phyloP scores from a whole-genome alignment of 2,888 invertebrate genomes.

The Melanargia galathea region DNA sequence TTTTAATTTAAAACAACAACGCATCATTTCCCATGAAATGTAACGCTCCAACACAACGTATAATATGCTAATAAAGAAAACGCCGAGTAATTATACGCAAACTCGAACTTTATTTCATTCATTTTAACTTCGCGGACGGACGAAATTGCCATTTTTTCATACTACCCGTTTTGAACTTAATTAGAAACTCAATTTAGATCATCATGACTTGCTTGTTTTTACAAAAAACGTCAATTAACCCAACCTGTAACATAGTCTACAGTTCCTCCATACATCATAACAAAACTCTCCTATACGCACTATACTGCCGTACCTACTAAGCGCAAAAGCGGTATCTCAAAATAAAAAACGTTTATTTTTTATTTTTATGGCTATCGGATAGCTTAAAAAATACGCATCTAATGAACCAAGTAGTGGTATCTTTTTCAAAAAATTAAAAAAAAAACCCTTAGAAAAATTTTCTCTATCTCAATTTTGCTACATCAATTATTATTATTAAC shows the following conservation, averaged over 20 bases:
- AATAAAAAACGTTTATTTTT: too few relatives aligned
- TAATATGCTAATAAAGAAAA: constrained; percentile 31
- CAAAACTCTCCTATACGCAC: background rate
- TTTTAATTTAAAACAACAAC: constrained; percentile 33
- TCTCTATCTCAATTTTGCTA: too few relatives aligned
- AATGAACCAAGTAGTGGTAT: too few relatives aligned
- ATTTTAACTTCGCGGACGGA: constrained; percentile 15
- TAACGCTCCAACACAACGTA: constrained; percentile 15
- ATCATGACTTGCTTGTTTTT: constrained; percentile 11
- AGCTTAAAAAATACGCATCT: too few relatives aligned
- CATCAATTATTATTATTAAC: too few relatives aligned
- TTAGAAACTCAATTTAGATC: constrained; percentile 14
- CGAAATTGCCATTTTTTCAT: constrained; percentile 13
- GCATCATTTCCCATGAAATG: constrained; percentile 23
- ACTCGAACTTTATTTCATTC: constrained; percentile 23
- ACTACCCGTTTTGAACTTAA: constrained; percentile 16
- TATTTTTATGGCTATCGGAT: too few relatives aligned
- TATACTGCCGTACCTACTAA: too few relatives aligned
- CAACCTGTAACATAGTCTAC: background rate
- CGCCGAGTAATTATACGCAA: constrained; percentile 29
- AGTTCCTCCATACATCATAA: background rate
- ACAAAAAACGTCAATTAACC: background rate
- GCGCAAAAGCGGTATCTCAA: too few relatives aligned
- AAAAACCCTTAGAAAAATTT: too few relatives aligned
- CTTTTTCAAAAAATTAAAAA: too few relatives aligned